Conservation (phyloP, 2,888 invertebrate species). For the Chorisops tibialis region DNA sequence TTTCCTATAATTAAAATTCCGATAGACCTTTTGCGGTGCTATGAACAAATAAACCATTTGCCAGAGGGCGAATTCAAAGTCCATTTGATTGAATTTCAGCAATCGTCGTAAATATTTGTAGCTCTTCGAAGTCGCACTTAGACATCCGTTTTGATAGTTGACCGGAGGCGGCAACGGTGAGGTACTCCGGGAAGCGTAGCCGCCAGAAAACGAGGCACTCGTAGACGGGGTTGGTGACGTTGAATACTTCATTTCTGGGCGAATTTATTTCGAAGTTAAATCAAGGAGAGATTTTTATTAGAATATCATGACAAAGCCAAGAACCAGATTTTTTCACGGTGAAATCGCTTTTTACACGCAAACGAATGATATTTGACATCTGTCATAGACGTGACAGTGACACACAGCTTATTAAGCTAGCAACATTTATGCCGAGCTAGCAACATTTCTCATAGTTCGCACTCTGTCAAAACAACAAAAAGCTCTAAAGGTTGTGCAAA, state of each 20-base stretch:
- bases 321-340: too few relatives aligned
- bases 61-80: constrained; percentile 99
- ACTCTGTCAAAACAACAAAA: too few relatives aligned
- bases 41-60: constrained; percentile 95
- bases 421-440: too few relatives aligned
- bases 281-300: too few relatives aligned
- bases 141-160: constrained; percentile 66
- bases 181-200: constrained; percentile 55
- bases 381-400: too few relatives aligned
- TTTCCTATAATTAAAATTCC: constrained; percentile 97
- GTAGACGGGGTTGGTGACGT: constrained; percentile 60
- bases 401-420: too few relatives aligned
- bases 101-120: constrained; percentile 82
- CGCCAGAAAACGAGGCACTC: constrained; percentile 45
- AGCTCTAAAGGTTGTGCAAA: too few relatives aligned
- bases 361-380: too few relatives aligned
- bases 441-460: too few relatives aligned
- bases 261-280: too few relatives aligned
- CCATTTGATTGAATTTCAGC: constrained; percentile 94
- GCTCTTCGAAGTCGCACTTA: constrained; percentile 82
- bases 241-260: constrained; percentile 57
- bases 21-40: constrained; percentile 93
- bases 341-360: too few relatives aligned
- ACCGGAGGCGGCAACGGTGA: constrained; percentile 69
- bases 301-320: too few relatives aligned